Evolutionary conservation across 2,888 invertebrate genomes (phyloP), one percentile per base, ranked within the genome.

Genomic region (Idaea straminata): DNA sequence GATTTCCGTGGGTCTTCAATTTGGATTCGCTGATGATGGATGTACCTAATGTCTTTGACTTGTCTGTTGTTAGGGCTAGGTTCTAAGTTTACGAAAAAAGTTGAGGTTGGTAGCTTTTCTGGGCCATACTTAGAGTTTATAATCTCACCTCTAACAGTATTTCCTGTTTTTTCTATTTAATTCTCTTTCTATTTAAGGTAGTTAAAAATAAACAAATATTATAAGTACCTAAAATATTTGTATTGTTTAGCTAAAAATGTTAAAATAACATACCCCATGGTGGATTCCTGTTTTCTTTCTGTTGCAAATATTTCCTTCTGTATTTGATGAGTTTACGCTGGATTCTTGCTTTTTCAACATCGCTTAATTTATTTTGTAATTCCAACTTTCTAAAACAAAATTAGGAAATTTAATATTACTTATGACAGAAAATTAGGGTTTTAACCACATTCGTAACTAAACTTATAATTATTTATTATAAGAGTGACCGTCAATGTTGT

Each of bases 251-350:
- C 13, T 7, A 10, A 47, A 47, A 7, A 10, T 47, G 13, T 7
- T 10, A 47, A 47, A 47, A 47, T 7, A 47, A 47, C 77, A 87
- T 93, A 97, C 97, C 97, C 98, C 98, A 98, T 0, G 98, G 97
- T 34, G 95, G 95, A 70, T 95, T 95, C 76, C 96, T 95, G 36
- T 95, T 92, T 63, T 95, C 94, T 82, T 97, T 97, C 77, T 96
- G 95, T 64, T 94, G 94, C 63, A 95, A 88, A 86, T 98, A 98
- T 84, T 98, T 98, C 70, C 95, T 94, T 70, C 97, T 95, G 79
- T 98, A 97, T 82, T 98, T 97, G 7, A 95, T 94, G n/a, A 98
- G 87, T 85, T 97, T 97, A 59, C 97, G 92, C 77, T 96, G 95
- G 73, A 97, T 97, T 70, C 97, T 93, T 67, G 95, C 86, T 80